A percentile compares a stretch with the other conserved stretches of the same genome.
These are phyloP conservation scores for Sussaba pulchella DNA, from an alignment of 2,888 invertebrate species.

Conservation along the genomic window DNA sequence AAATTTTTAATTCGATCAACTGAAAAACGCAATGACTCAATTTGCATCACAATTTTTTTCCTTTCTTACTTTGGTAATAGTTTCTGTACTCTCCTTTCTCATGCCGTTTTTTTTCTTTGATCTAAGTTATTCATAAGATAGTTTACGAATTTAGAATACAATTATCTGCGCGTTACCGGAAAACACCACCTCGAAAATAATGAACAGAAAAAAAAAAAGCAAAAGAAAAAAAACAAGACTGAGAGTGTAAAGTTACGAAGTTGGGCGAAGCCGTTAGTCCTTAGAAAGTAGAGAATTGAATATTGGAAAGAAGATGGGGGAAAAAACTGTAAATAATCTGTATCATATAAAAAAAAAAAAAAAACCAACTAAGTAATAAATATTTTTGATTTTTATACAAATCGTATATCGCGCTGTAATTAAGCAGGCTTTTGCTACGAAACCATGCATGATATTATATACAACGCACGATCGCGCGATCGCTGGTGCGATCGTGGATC, in stretches of 20 bases:
- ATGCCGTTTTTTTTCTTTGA: too few species aligned
- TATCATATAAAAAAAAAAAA: conserved; percentile 75
- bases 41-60: conserved; percentile 14
- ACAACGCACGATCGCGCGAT: not conserved
- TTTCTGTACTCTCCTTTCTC: conserved; percentile 4
- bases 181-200: not conserved
- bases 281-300: conserved; percentile 6
- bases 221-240: conserved; percentile 75
- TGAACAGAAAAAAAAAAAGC: conserved; percentile 9
- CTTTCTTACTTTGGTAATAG: not conserved
- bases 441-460: conserved; percentile 16
- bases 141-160: conserved; percentile 7
- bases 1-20: not conserved
- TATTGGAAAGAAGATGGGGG: conserved; percentile 16
- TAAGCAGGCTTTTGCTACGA: conserved; percentile 10
- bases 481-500: not conserved
- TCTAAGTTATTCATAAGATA: conserved; percentile 21
- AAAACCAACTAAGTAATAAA: conserved; percentile 82
- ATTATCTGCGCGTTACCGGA: not conserved
- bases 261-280: conserved; percentile 63
- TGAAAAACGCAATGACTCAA: not conserved
- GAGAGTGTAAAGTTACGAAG: conserved; percentile 70
- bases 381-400: conserved; percentile 83
- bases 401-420: conserved; percentile 13
- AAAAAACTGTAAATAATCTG: conserved; percentile 78